Evolutionary conservation across 2,113 vertebrate genomes (phyloP).

Genomic region (Aegotheles bennettii): DNA sequence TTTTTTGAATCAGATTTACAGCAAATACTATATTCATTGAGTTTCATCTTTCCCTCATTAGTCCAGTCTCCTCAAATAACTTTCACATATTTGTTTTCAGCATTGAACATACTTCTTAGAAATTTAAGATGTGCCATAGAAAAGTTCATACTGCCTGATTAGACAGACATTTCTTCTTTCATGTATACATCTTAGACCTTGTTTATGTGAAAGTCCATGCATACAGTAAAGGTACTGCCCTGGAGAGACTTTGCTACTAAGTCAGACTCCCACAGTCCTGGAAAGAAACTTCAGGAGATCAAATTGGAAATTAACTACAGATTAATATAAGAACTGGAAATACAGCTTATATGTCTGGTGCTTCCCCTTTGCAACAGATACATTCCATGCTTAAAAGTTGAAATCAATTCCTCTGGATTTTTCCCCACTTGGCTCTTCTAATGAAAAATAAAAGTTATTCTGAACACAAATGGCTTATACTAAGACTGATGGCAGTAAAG

Average conservation of each 20-base stretch:
- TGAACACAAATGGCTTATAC: not conserved
- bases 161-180: not conserved
- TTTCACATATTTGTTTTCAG: not conserved
- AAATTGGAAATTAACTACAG: not conserved
- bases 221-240: not conserved
- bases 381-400: not conserved
- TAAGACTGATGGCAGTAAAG: not conserved
- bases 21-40: not conserved
- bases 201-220: not conserved
- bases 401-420: not conserved
- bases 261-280: not conserved
- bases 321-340: not conserved
- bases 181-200: not conserved
- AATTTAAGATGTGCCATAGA: not conserved
- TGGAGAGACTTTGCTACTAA: not conserved
- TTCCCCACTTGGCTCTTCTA: not conserved
- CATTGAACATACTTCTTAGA: not conserved
- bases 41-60: not conserved
- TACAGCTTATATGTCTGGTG: accelerated
- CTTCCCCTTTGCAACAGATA: not conserved
- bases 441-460: not conserved
- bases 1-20: not conserved
- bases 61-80: not conserved
- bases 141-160: not conserved
- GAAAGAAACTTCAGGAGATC: not conserved